Conservation (phyloP, 2,888 invertebrate species). For the Drosophila paranaensis region DNA sequence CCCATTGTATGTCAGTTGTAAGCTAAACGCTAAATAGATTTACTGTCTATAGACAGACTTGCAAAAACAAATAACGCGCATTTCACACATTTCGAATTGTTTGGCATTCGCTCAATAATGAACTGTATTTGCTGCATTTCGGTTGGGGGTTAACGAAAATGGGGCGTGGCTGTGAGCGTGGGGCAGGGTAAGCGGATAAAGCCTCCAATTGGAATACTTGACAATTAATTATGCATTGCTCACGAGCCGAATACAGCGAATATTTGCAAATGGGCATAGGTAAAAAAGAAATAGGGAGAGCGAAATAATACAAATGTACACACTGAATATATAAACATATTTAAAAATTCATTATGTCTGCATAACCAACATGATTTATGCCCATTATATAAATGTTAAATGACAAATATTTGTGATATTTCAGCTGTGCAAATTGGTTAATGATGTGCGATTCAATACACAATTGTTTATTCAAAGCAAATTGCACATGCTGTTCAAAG, state of each 20-base stretch:
- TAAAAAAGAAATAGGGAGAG: not conserved
- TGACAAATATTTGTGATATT: constrained; percentile 17
- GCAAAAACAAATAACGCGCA: constrained; percentile 6
- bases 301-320: not conserved
- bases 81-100: constrained; percentile 29
- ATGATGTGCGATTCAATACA: constrained; percentile 27
- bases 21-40: constrained; percentile 35
- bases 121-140: constrained; percentile 21
- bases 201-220: constrained; percentile 33
- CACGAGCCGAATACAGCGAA: constrained; percentile 20
- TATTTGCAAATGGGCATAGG: constrained; percentile 24
- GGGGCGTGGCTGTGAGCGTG: not conserved
- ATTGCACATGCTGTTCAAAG: constrained; percentile 1
- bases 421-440: constrained; percentile 28
- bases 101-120: constrained; percentile 50
- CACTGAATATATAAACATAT: constrained; percentile 21
- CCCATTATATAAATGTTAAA: constrained; percentile 16
- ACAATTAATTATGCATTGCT: constrained; percentile 71
- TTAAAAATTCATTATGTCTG: constrained; percentile 46
- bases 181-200: not conserved
- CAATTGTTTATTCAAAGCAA: not conserved
- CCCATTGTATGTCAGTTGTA: constrained; percentile 17
- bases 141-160: too few relatives aligned
- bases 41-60: constrained; percentile 4
- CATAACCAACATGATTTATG: constrained; percentile 4